Conservation (phyloP, 2,113 vertebrate species). For the Malaclemys terrapin region DNA sequence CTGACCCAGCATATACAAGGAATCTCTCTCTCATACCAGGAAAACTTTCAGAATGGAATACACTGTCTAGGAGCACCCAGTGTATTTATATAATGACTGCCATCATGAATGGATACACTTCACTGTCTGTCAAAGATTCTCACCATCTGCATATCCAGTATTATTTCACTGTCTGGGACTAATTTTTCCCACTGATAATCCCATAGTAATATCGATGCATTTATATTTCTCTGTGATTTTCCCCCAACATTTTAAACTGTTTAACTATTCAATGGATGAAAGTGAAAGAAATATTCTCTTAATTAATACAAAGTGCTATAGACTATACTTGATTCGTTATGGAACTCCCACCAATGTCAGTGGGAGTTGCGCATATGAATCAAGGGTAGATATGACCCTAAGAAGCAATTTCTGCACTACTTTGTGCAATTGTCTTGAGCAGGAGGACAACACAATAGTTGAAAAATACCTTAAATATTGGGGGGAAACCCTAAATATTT, state of each 20-base stretch:
- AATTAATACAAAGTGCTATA: not conserved
- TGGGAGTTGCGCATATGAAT: not conserved
- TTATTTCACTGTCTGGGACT: not conserved
- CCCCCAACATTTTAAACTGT: not conserved
- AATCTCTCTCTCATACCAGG: not conserved
- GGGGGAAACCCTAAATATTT: not conserved
- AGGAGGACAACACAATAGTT: slow-evolving; percentile 5
- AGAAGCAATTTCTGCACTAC: not conserved
- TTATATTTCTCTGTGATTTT: not conserved
- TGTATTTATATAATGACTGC: not conserved
- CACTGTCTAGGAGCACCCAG: not conserved
- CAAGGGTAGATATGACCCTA: not conserved
- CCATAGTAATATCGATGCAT: not conserved
- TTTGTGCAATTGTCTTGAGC: not conserved
- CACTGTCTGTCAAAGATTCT: not conserved
- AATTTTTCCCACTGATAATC: not conserved
- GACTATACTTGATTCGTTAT: not conserved
- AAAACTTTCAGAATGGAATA: slow-evolving; percentile 1
- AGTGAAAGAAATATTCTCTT: not conserved
- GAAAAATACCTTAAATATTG: not conserved
- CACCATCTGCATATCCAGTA: not conserved
- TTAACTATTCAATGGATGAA: not conserved
- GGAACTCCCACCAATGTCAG: not conserved
- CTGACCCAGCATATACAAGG: not conserved
- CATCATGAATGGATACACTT: not conserved